Evolutionary conservation across 2,888 invertebrate species (phyloP).

Genomic region (Ferrisia virgata): DNA sequence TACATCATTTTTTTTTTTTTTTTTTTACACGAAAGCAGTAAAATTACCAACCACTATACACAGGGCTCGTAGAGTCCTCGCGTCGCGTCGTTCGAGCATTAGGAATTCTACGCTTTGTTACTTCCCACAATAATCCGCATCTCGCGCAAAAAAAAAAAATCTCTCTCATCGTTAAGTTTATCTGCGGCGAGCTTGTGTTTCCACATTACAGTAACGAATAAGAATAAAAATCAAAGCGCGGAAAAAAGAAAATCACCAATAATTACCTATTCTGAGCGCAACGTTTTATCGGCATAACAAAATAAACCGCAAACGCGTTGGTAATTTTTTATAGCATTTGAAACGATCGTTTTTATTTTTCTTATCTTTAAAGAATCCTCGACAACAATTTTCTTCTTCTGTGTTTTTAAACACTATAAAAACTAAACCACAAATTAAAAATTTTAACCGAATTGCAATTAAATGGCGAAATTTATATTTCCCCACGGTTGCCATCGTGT

Average conservation of each 20-base stretch:
- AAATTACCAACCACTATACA: neutral
- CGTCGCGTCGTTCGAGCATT: neutral
- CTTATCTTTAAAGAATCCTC: neutral
- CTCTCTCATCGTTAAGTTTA: neutral
- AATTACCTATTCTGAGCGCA: neutral
- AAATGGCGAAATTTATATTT: slow-evolving; percentile 10
- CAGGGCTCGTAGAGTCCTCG: too few relatives aligned
- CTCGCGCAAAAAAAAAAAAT: neutral
- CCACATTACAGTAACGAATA: too few relatives aligned
- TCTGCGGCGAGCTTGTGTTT: neutral
- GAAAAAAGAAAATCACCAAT: slow-evolving; percentile 16
- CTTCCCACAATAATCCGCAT: slow-evolving; percentile 2
- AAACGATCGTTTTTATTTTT: slow-evolving; percentile 18
- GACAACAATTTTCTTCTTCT: slow-evolving; percentile 13
- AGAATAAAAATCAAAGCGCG: slow-evolving; percentile 1
- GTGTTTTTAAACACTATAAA: neutral
- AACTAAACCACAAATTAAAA: slow-evolving; percentile 8
- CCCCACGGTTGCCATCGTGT: slow-evolving; percentile 10
- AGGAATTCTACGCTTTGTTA: slow-evolving; percentile 1
- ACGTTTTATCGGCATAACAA: slow-evolving; percentile 22
- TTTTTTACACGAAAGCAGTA: neutral
- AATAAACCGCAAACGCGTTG: slow-evolving; percentile 24
- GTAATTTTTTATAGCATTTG: slow-evolving; percentile 17
- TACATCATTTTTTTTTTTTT: neutral
- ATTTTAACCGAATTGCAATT: slow-evolving; percentile 13